These are phyloP conservation scores for Cataglyphis rosenhaueri DNA, from an alignment of 2,888 invertebrate species.

Conservation along the genomic window DNA sequence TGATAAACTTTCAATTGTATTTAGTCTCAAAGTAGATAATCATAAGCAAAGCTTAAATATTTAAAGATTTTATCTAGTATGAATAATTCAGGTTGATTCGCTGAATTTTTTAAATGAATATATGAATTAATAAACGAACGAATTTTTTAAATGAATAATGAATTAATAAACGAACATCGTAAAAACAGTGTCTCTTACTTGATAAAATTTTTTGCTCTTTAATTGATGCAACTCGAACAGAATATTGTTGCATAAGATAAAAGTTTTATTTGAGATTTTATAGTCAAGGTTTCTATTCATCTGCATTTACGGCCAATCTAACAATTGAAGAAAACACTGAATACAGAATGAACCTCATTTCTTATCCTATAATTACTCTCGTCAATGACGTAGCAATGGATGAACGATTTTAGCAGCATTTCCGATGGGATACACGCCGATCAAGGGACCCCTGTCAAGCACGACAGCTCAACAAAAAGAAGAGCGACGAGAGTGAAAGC, in stretches of 20 bases:
- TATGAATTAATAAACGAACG: not conserved
- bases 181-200: not conserved
- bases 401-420: slow-evolving; percentile 64
- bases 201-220: not conserved
- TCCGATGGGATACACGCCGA: slow-evolving; percentile 67
- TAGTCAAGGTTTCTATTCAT: not conserved
- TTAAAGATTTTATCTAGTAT: not conserved
- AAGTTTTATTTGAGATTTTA: not conserved
- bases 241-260: not conserved
- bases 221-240: not conserved
- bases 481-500: slow-evolving; percentile 75
- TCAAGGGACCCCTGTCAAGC: slow-evolving; percentile 62
- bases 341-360: slow-evolving; percentile 13
- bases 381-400: slow-evolving; percentile 53
- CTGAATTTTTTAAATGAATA: not conserved
- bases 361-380: slow-evolving; percentile 63
- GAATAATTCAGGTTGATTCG: not conserved
- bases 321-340: slow-evolving; percentile 7
- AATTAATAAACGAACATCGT: not conserved
- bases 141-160: not conserved
- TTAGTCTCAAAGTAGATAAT: not conserved
- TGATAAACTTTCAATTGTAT: not conserved
- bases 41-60: not conserved
- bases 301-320: not conserved
- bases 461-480: slow-evolving; percentile 54